These are phyloP conservation scores for Napeogenes sylphis DNA, from an alignment of 2,888 invertebrate species.

Conservation along the genomic window DNA sequence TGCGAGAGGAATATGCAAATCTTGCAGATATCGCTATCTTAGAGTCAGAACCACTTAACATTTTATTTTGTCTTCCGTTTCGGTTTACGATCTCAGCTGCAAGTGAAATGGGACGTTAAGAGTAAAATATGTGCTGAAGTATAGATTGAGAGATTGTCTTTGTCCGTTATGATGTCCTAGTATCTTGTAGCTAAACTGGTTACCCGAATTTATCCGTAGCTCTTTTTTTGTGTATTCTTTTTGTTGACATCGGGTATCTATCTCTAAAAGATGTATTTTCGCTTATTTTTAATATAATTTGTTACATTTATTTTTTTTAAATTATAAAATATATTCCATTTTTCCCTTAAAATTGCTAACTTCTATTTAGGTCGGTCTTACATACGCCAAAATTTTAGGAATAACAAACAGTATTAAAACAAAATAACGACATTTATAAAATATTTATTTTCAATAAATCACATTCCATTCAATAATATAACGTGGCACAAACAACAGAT, in stretches of 20 bases:
- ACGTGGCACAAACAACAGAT: conserved; percentile 72
- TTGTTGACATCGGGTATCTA: too few relatives aligned
- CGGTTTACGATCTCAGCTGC: conserved; percentile 30
- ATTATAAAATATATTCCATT: too few relatives aligned
- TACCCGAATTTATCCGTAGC: too few relatives aligned
- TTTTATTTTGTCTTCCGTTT: conserved; percentile 29
- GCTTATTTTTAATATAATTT: too few relatives aligned
- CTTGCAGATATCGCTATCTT: conserved; percentile 18
- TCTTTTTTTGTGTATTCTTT: background rate
- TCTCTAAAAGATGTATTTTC: too few relatives aligned
- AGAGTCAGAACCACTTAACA: background rate
- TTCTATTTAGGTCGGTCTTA: too few relatives aligned
- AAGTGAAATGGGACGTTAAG: conserved; percentile 30
- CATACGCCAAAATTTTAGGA: too few relatives aligned
- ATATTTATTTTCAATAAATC: conserved; percentile 74
- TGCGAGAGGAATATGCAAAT: conserved; percentile 24
- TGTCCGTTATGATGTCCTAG: too few relatives aligned
- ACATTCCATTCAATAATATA: conserved; percentile 63
- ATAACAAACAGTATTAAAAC: conserved; percentile 14
- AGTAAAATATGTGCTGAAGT: conserved; percentile 28
- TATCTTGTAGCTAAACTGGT: too few relatives aligned
- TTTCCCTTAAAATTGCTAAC: too few relatives aligned
- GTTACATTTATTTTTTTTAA: too few relatives aligned
- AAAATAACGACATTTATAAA: conserved; percentile 65
- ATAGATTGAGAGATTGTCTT: conserved; percentile 16